A percentile compares a stretch with the other conserved stretches of the same genome.
Evolutionary conservation across 2,797 vertebrate genomes (phyloP).

Genomic region (Manis crassicaudata): DNA sequence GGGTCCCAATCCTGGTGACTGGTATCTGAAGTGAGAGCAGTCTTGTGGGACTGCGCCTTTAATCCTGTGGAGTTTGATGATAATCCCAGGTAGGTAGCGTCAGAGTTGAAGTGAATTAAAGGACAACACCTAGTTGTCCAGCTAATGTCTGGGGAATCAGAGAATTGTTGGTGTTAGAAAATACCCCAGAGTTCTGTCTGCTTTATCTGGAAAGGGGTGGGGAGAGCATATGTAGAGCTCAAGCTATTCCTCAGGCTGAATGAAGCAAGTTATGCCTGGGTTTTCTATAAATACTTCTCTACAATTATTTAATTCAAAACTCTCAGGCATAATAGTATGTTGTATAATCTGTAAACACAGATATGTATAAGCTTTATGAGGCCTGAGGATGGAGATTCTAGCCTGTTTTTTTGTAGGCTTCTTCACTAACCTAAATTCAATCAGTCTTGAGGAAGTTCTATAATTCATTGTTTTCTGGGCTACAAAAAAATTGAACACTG

Average conservation of each 20-base stretch:
- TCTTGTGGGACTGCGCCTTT: not conserved
- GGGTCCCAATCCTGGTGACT: not conserved
- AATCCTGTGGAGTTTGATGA: not conserved
- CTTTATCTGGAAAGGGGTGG: not conserved
- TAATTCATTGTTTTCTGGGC: not conserved
- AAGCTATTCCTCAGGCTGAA: not conserved
- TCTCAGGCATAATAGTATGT: not conserved
- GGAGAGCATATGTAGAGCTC: not conserved
- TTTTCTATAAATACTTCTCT: not conserved
- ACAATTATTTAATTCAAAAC: not conserved
- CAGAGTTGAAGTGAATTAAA: not conserved
- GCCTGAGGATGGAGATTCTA: not conserved
- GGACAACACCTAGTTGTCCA: too few relatives aligned
- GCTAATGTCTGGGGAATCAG: not conserved
- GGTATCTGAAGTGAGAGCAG: not conserved
- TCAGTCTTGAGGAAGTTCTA: not conserved
- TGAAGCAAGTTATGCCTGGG: not conserved
- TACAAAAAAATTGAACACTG: not conserved
- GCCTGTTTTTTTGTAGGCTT: not conserved
- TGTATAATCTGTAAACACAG: not conserved
- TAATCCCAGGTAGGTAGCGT: not conserved
- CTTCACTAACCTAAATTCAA: not conserved
- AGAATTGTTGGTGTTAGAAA: not conserved
- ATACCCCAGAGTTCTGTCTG: not conserved
- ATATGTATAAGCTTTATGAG: not conserved